Percentiles rank a stretch among this genome's conserved stretches.
Conservation (phyloP, 2,888 invertebrate genomes). For the Drosophila robusta region DNA sequence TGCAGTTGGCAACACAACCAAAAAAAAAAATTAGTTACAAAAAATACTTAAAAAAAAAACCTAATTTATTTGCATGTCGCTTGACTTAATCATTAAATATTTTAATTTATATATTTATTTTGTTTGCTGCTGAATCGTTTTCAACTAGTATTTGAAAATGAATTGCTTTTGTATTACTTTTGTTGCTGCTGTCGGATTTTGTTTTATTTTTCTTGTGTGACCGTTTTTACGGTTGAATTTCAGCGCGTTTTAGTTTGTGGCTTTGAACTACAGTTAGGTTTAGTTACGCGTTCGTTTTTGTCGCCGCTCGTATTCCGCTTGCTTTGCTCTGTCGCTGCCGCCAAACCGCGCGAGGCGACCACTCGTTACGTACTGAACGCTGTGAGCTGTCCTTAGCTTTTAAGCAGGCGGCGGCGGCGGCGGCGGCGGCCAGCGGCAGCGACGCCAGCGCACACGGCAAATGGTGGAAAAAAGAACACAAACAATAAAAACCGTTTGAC, state of each 20-base stretch:
- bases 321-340: constrained; percentile 34
- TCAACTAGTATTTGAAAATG: background rate
- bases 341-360: constrained; percentile 73
- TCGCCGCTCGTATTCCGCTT: constrained; percentile 1
- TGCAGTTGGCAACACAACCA: constrained; percentile 23
- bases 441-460: constrained; percentile 56
- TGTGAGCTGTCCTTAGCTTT: constrained; percentile 84
- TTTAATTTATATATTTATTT: background rate
- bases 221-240: constrained; percentile 4
- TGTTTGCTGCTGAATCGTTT: background rate
- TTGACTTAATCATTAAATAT: constrained; percentile 15
- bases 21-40: constrained; percentile 6
- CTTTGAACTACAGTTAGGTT: constrained; percentile 51
- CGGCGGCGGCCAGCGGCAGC: constrained; percentile 38
- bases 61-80: constrained; percentile 28
- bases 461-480: constrained; percentile 1
- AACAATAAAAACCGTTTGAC: constrained; percentile 36
- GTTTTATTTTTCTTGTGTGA: constrained; percentile 1
- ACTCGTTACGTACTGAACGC: constrained; percentile 78
- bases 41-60: constrained; percentile 9
- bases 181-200: constrained; percentile 16
- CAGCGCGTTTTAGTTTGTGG: constrained; percentile 5
- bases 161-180: constrained; percentile 28
- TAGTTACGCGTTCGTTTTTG: constrained; percentile 8
- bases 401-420: constrained; percentile 73